Percentiles rank a stretch among this genome's conserved stretches.
Evolutionary conservation across 2,797 vertebrate genomes (phyloP).

Genomic region (Sparus aurata): DNA sequence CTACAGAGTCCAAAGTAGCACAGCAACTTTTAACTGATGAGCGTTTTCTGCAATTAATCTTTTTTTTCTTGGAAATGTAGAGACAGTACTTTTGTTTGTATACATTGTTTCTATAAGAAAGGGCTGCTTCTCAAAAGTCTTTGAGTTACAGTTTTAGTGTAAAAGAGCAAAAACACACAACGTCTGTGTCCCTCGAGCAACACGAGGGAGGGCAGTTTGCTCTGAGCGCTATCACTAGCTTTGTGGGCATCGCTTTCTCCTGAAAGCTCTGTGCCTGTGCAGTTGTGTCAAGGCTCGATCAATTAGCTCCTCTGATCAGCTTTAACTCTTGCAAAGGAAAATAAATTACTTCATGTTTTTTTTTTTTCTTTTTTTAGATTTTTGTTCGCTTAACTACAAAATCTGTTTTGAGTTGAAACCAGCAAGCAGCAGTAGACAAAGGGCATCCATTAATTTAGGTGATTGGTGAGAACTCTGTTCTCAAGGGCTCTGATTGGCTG

Average conservation of each 20-base stretch:
- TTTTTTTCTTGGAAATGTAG: slow-evolving; percentile 85
- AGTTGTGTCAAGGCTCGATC: slow-evolving; percentile 77
- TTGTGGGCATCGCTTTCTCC: slow-evolving; percentile 82
- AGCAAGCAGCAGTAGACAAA: slow-evolving; percentile 92
- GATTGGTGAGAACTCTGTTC: slow-evolving; percentile 73
- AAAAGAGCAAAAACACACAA: slow-evolving; percentile 81
- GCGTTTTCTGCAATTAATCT: slow-evolving; percentile 48
- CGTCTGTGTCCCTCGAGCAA: slow-evolving; percentile 81
- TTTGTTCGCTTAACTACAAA: slow-evolving; percentile 75
- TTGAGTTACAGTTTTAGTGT: slow-evolving; percentile 89
- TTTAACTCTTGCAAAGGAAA: slow-evolving; percentile 68
- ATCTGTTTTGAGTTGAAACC: slow-evolving; percentile 78
- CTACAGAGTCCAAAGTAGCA: slow-evolving; percentile 65
- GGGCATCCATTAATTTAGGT: slow-evolving; percentile 74
- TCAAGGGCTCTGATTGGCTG: slow-evolving; percentile 79
- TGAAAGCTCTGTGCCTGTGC: slow-evolving; percentile 73
- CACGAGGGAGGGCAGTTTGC: slow-evolving; percentile 60
- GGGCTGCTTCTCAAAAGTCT: slow-evolving; percentile 87
- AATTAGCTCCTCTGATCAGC: slow-evolving; percentile 72
- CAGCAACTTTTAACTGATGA: slow-evolving; percentile 61
- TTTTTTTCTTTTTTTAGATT: slow-evolving; percentile 32
- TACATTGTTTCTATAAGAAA: slow-evolving; percentile 87
- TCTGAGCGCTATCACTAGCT: slow-evolving; percentile 80
- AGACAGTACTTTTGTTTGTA: slow-evolving; percentile 79
- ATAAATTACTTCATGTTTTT: slow-evolving; percentile 76